These are phyloP conservation scores for Tamias sibiricus DNA, from an alignment of 2,113 vertebrate species.

Conservation along the genomic window DNA sequence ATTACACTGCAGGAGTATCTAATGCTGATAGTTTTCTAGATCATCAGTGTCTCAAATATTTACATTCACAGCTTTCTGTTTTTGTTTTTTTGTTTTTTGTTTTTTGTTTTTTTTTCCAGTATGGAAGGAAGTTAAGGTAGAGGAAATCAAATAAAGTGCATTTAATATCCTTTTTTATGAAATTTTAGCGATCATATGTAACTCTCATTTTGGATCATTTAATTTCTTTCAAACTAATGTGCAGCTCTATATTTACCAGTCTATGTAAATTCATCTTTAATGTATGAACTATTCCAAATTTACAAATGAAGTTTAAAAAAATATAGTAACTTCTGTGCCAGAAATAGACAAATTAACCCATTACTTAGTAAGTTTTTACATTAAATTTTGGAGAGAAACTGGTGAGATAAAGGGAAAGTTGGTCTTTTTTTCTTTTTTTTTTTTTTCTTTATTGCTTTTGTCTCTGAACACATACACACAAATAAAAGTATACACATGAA, in stretches of 20 bases:
- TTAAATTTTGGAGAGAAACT: not conserved
- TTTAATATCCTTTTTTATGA: not conserved
- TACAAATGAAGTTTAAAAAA: not conserved
- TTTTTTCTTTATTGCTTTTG: not conserved
- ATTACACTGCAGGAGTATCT: not conserved
- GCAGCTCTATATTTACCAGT: not conserved
- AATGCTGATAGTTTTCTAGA: not conserved
- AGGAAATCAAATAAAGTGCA: not conserved
- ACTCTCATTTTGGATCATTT: not conserved
- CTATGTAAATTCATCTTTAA: not conserved
- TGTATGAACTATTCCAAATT: not conserved
- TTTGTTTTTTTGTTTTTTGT: not conserved
- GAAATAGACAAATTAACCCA: not conserved
- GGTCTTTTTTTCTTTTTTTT: not conserved
- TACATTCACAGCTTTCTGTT: not conserved
- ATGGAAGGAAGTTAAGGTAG: not conserved
- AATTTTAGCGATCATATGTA: not conserved
- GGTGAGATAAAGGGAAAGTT: not conserved
- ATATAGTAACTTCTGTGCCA: not conserved
- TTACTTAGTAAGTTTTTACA: not conserved
- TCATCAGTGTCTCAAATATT: not conserved
- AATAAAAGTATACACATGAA: not conserved
- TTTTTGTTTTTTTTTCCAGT: not conserved
- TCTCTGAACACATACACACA: not conserved
- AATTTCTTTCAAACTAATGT: slow-evolving; percentile 25